phyloP scores from a whole-genome alignment of 2,888 invertebrate genomes.

The Anthrax anthrax region DNA sequence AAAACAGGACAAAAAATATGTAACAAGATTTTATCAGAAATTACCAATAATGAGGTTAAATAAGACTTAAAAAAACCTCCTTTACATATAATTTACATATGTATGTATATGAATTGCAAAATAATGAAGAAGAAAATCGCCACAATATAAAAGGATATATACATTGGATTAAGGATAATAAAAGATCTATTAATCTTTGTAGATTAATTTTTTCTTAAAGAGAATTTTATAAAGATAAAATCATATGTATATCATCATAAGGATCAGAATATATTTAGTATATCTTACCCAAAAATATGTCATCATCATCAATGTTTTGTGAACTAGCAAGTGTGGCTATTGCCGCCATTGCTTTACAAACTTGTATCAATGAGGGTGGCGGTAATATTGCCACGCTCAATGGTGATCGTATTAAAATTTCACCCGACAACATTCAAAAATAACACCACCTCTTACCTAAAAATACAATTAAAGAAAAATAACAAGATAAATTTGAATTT shows the following conservation, averaged over 20 bases:
- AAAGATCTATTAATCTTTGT: too few relatives aligned
- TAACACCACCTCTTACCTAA: constrained; percentile 15
- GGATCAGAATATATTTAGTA: too few relatives aligned
- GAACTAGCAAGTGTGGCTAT: constrained; percentile 17
- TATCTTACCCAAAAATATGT: constrained; percentile 16
- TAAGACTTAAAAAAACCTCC: too few relatives aligned
- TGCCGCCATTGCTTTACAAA: constrained; percentile 17
- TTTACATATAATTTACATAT: too few relatives aligned
- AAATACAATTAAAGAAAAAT: background rate
- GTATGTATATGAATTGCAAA: too few relatives aligned
- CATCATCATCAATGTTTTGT: constrained; percentile 19
- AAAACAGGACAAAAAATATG: background rate
- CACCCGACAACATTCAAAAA: constrained; percentile 18
- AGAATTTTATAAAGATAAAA: too few relatives aligned
- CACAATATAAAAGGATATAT: too few relatives aligned
- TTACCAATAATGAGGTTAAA: constrained; percentile 1
- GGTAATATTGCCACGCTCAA: constrained; percentile 17
- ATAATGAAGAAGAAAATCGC: too few relatives aligned
- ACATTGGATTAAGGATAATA: too few relatives aligned
- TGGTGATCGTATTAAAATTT: constrained; percentile 17
- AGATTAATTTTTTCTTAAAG: too few relatives aligned
- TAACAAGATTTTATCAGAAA: background rate
- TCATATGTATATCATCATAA: too few relatives aligned
- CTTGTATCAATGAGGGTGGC: constrained; percentile 18
- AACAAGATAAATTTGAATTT: too few relatives aligned